Base-by-base conservation (phyloP, 1,140 invertebrate genomes). In the Bombus picipes region DNA sequence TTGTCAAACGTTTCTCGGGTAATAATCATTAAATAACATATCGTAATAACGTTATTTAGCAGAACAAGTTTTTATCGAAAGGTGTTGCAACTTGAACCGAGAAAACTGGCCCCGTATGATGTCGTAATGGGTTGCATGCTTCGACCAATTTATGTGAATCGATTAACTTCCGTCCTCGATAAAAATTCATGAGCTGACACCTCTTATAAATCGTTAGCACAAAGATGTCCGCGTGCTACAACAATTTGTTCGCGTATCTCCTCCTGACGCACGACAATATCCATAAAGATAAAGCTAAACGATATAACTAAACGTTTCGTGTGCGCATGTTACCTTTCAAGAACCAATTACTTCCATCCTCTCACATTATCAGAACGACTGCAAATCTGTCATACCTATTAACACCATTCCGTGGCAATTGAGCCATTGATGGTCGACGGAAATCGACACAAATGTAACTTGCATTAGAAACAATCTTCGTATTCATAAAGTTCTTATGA, bases 81-180 rank as follows among this genome's bases (percentile, higher is more conserved):
- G 22, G 22, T 78, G 75, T 83, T 32, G 62, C 74, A 78, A 70
- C 12, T 34, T 43, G 28, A 25, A 34, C 3, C 34, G 72, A 53
- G 39, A 43, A 25, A 53, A 37, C 22, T 37, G 43, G 15, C n/a
- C 34, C 22, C 9, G 12, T 4, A 28, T 10, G 10, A 15, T 65
- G 74, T 78, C 47, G 81, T 57, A 77, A 78, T 66, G 22, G 5
- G 10, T 41, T 15, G n/a, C 70, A 34, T 74, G 10, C 34, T 78
- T 43, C 34, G 12, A 74, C 10, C 37, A 41, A 39, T 77, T 66
- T 43, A 57, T 47, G 62, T 0, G 47, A 78, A 83, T 78, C 74
- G 81, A 78, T 83, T 68, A 66, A 83, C 39, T 83, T 41, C 41
- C 32, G n/a, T 15, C 62, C 18, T 25, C 77, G 59, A 77, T 68